Percentiles rank a stretch among this genome's conserved stretches.
Conservation (phyloP, 2,888 invertebrate species). For the Drosophila borborema region DNA sequence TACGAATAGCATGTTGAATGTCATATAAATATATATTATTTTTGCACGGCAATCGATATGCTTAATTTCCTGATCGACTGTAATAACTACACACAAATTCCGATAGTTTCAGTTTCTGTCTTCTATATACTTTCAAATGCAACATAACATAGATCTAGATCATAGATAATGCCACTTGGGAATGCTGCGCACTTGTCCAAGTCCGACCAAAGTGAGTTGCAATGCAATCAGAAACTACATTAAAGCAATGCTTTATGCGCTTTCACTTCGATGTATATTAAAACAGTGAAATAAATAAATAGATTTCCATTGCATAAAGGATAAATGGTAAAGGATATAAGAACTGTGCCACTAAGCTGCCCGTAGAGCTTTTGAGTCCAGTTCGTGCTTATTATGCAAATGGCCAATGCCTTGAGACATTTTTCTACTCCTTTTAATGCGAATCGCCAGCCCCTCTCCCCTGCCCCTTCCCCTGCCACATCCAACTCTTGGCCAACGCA, state of each 20-base stretch:
- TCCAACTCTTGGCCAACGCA: not conserved
- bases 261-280: not conserved
- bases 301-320: constrained; percentile 44
- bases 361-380: constrained; percentile 65
- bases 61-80: not conserved
- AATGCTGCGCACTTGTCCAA: not conserved
- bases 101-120: not conserved
- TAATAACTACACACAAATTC: not conserved
- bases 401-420: constrained; percentile 59
- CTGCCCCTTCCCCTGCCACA: not conserved
- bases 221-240: constrained; percentile 12
- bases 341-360: constrained; percentile 45
- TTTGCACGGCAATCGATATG: no score
- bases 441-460: constrained; percentile 20
- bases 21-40: no score
- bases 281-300: constrained; percentile 17
- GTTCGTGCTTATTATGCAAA: constrained; percentile 81
- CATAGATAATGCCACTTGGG: not conserved
- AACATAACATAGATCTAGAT: not conserved
- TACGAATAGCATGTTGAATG: no score
- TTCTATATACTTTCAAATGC: not conserved
- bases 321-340: constrained; percentile 15
- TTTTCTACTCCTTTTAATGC: constrained; percentile 70
- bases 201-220: not conserved
- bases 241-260: constrained; percentile 4